These are phyloP conservation scores for Petrocephalus schoutedeni DNA, from an alignment of 2,797 vertebrate genomes.

Conservation along the genomic window DNA sequence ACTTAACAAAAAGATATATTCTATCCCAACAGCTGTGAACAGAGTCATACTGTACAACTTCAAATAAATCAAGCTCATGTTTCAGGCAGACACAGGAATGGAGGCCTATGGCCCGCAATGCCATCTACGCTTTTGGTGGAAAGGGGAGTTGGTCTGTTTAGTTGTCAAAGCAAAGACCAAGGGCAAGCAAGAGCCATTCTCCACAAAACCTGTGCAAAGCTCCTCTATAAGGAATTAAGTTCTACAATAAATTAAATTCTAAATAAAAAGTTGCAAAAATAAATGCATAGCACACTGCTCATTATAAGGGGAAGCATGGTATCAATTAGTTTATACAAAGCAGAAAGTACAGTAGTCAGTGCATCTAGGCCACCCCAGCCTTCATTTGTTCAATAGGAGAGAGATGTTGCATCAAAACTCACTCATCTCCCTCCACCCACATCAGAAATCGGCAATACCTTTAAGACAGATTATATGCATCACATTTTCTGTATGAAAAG, in stretches of 20 bases:
- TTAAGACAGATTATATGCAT: slow-evolving; percentile 90
- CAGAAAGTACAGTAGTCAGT: slow-evolving; percentile 80
- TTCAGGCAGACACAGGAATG: neutral
- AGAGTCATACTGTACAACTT: slow-evolving; percentile 76
- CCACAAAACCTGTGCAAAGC: neutral
- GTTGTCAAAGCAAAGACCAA: slow-evolving; percentile 8
- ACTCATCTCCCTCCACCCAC: slow-evolving; percentile 74
- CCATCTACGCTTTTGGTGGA: slow-evolving; percentile 41
- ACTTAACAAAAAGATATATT: slow-evolving; percentile 64
- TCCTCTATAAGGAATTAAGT: slow-evolving; percentile 73
- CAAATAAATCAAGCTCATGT: slow-evolving; percentile 64
- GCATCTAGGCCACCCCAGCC: slow-evolving; percentile 73
- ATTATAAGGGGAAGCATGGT: slow-evolving; percentile 86
- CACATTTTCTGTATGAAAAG: slow-evolving; percentile 80
- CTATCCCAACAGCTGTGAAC: slow-evolving; percentile 77
- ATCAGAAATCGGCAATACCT: slow-evolving; percentile 89
- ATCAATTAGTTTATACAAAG: slow-evolving; percentile 78
- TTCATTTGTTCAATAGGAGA: slow-evolving; percentile 57
- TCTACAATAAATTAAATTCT: slow-evolving; percentile 65
- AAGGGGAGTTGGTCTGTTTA: neutral
- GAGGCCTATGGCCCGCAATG: slow-evolving; percentile 52
- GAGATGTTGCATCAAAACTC: slow-evolving; percentile 66
- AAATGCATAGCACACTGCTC: slow-evolving; percentile 95
- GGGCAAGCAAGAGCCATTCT: slow-evolving; percentile 30
- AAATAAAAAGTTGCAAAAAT: slow-evolving; percentile 80